Percentiles rank a stretch among this genome's conserved stretches.
phyloP scores from a whole-genome alignment of 2,888 invertebrate species.

The Philonicus albiceps region DNA sequence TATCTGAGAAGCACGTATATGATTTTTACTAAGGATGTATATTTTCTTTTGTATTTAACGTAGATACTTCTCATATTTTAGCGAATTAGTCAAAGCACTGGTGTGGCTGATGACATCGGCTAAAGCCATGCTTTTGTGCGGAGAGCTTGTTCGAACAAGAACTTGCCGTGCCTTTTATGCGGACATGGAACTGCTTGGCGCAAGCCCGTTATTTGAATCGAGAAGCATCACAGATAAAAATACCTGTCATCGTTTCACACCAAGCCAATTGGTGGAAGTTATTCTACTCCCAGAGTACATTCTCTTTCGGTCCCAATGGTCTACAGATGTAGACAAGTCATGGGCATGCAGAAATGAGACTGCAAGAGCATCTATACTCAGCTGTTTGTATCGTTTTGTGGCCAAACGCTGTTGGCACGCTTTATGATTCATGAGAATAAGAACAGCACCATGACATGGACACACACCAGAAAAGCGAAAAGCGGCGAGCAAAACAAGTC shows the following conservation, averaged over 20 bases:
- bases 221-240: not conserved
- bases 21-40: not conserved
- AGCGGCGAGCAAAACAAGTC: slow-evolving; percentile 1
- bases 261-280: not conserved
- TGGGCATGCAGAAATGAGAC: not conserved
- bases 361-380: not conserved
- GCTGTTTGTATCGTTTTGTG: not conserved
- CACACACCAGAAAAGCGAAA: not conserved
- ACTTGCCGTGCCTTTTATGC: not conserved
- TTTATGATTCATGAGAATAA: slow-evolving; percentile 1
- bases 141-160: not conserved
- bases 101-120: not conserved
- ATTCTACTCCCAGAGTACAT: not conserved
- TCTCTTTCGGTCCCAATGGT: not conserved
- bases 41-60: not conserved
- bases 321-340: not conserved
- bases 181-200: not conserved
- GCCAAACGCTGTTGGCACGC: not conserved
- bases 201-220: not conserved
- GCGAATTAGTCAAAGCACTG: not conserved
- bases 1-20: not conserved
- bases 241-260: not conserved
- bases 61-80: not conserved
- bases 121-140: not conserved
- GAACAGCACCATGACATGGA: not conserved